Conservation (phyloP, 2,888 invertebrate genomes). For the Ganaspis brasiliensis region DNA sequence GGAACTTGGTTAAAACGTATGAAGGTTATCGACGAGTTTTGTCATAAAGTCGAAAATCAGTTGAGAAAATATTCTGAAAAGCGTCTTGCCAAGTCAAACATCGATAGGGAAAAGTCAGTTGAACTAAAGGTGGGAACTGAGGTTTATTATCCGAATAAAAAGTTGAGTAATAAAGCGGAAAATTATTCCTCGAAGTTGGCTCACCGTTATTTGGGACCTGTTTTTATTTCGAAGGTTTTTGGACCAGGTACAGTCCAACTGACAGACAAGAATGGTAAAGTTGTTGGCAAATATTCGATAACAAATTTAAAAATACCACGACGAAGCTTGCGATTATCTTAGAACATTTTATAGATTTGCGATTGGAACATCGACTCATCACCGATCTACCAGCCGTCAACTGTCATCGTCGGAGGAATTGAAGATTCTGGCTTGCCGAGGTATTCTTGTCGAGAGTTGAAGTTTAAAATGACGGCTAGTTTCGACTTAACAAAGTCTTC, state of each 20-base stretch:
- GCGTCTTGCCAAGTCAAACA: slow-evolving; percentile 29
- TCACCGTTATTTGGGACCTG: not conserved
- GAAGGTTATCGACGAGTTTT: slow-evolving; percentile 47
- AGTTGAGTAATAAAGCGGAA: not conserved
- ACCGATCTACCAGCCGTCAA: not conserved
- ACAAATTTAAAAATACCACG: not conserved
- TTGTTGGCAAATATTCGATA: slow-evolving; percentile 12
- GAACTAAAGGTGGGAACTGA: slow-evolving; percentile 41
- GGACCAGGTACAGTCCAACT: slow-evolving; percentile 46
- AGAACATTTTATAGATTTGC: not conserved
- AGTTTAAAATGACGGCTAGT: too few relatives aligned
- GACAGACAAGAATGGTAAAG: slow-evolving; percentile 11
- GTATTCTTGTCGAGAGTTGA: too few relatives aligned
- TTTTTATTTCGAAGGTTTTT: slow-evolving; percentile 11
- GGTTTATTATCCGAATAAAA: slow-evolving; percentile 35
- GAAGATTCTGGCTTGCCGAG: too few relatives aligned
- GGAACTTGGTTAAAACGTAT: slow-evolving; percentile 41
- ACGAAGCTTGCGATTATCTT: not conserved
- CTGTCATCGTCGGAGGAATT: not conserved
- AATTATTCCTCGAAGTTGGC: slow-evolving; percentile 37
- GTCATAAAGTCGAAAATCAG: slow-evolving; percentile 7
- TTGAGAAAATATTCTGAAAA: slow-evolving; percentile 27
- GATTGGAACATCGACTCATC: not conserved
- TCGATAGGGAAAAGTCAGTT: slow-evolving; percentile 28
- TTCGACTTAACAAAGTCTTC: too few relatives aligned